Evolutionary conservation across 2,888 invertebrate genomes (phyloP).

Genomic region (Stegophylla sp.): DNA sequence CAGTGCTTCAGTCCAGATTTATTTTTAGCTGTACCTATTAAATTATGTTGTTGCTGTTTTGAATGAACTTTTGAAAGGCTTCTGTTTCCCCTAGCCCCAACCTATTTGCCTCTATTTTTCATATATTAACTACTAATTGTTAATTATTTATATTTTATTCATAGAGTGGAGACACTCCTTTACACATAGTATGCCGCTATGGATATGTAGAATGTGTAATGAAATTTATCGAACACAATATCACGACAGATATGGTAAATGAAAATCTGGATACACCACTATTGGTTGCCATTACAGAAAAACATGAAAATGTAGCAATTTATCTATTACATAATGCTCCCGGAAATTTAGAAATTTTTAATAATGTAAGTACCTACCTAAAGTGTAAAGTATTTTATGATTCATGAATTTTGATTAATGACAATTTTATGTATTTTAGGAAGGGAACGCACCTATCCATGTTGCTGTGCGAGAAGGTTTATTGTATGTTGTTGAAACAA

Average conservation of each 20-base stretch:
- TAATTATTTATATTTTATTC: not conserved
- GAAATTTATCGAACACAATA: conserved; percentile 63
- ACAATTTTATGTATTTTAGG: conserved; percentile 64
- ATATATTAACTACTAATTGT: not conserved
- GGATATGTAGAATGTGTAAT: conserved; percentile 62
- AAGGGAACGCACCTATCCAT: conserved; percentile 71
- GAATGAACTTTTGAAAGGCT: no score
- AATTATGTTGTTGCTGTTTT: no score
- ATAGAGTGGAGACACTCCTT: conserved; percentile 67
- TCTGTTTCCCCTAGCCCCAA: no score
- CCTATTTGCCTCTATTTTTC: no score
- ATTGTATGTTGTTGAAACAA: conserved; percentile 68
- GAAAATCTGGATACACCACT: conserved; percentile 69
- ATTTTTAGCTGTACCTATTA: no score
- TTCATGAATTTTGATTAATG: not conserved
- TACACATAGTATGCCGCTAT: conserved; percentile 69
- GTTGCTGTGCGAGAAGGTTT: conserved; percentile 69
- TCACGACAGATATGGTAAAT: conserved; percentile 67
- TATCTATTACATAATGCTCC: conserved; percentile 67
- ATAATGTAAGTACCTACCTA: conserved; percentile 42
- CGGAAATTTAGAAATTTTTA: conserved; percentile 37
- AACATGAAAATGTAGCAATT: conserved; percentile 69
- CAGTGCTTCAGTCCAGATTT: no score
- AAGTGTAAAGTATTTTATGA: no score
- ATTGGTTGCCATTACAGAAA: conserved; percentile 70